Evolutionary conservation across 2,888 invertebrate species (phyloP).

Genomic region (Acronicta aceris): DNA sequence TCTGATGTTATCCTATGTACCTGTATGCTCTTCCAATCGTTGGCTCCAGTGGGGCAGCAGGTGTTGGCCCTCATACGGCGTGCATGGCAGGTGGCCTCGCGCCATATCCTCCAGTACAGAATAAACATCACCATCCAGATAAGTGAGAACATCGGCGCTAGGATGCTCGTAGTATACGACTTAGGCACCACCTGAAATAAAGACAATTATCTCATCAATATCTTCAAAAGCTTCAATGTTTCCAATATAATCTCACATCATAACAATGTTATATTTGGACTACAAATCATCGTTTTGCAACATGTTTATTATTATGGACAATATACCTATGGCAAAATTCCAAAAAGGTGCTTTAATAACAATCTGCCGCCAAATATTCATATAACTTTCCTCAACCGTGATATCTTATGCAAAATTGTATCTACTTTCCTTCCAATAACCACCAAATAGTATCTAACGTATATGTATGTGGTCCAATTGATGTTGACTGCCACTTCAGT

Average conservation of each 20-base stretch:
- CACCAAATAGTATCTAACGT: constrained; percentile 5
- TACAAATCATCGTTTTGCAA: constrained; percentile 6
- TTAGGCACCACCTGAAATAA: constrained; percentile 85
- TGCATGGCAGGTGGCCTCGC: constrained; percentile 93
- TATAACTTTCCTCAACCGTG: constrained; percentile 1
- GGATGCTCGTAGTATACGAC: constrained; percentile 84
- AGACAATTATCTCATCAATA: not conserved
- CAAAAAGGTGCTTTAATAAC: constrained; percentile 9
- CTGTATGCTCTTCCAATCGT: constrained; percentile 94
- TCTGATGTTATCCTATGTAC: constrained; percentile 70
- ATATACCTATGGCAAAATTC: constrained; percentile 10
- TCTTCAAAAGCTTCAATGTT: not conserved
- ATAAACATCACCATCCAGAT: constrained; percentile 93
- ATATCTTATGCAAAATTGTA: constrained; percentile 1
- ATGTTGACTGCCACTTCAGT: not conserved
- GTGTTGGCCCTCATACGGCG: constrained; percentile 91
- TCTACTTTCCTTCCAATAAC: not conserved
- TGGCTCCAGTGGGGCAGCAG: constrained; percentile 88
- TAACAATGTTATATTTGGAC: constrained; percentile 3
- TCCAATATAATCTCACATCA: not conserved
- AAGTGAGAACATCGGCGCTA: constrained; percentile 92
- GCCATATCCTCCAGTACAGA: constrained; percentile 94
- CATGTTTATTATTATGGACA: constrained; percentile 13
- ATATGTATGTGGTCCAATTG: not conserved
- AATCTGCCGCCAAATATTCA: constrained; percentile 18